Evolutionary conservation across 2,797 vertebrate species (phyloP), one percentile per base, ranked within the genome.

Genomic region (Scyliorhinus canicula): DNA sequence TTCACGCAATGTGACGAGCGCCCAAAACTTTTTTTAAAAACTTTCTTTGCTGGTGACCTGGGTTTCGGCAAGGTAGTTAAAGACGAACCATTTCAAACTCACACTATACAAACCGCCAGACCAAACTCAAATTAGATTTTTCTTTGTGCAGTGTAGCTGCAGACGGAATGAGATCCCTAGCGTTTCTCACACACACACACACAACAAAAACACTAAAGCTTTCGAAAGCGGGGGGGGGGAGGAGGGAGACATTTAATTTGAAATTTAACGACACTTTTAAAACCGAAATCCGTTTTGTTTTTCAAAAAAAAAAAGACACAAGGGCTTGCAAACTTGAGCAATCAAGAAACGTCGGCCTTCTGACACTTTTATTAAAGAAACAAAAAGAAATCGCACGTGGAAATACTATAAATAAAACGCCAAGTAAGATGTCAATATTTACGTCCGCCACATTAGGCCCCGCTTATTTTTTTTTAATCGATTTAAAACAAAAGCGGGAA

Each of bases 401-500:
- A 91, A 91, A 65, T 91, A 44, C n/a, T 52, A 91, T 63, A 28
- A 63, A 91, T 91, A 65, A 91, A 91, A 40, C 19, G 57, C n/a
- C 57, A 24, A 65, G 60, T 65, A 11, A 91, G 65, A 24, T 65
- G 88, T 91, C 88, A 91, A 91, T 65, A 90, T 90, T 90, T n/a
- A 90, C 86, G 44, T 82, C 79, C 24, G 79, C 79, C 79, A 44
- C 40, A 90, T 60, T 55, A 63, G 88, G 60, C 40, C 88, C 55
- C 88, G 60, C 88, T 91, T 65, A 63, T 91, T 91, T 65, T 63
- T 60, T 63, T 63, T 63, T 21, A 16, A 91, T 91, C 60, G 65
- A 65, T 90, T 90, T 65, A 91, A n/a, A 91, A 91, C 88, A 91
- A 91, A 91, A 91, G 88, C 88, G 88, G n/a, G 88, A 91, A 91